A percentile compares a stretch with the other conserved stretches of the same genome.
Conservation (phyloP, 2,888 invertebrate genomes). For the Slavum lentiscoides region DNA sequence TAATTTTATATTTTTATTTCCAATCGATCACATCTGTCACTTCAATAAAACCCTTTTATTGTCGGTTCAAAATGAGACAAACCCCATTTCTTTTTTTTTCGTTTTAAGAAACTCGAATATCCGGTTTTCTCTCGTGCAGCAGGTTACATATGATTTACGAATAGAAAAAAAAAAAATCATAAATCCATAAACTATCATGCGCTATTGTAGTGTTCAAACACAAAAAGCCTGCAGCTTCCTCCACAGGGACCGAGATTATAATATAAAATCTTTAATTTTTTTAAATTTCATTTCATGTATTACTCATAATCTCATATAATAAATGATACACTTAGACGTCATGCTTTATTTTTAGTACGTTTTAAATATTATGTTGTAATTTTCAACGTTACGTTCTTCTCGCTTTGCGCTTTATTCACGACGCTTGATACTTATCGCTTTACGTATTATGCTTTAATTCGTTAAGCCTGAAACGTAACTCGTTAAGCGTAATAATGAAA, state of each 20-base stretch:
- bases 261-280: conserved; percentile 8
- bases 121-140: conserved; percentile 4
- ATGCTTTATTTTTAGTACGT: background rate
- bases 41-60: conserved; percentile 20
- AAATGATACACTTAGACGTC: background rate
- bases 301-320: background rate
- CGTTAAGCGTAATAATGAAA: no score
- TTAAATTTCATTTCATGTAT: background rate
- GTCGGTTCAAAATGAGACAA: background rate
- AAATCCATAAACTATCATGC: conserved; percentile 15
- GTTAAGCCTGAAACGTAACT: no score
- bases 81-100: conserved; percentile 8
- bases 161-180: conserved; percentile 1
- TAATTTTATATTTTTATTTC: conserved; percentile 1
- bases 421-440: no score
- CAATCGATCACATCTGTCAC: conserved; percentile 39
- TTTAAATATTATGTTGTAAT: background rate
- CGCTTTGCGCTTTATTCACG: no score
- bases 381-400: no score
- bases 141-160: background rate
- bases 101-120: conserved; percentile 24
- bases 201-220: background rate
- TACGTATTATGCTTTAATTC: no score
- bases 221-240: background rate
- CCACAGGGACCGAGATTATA: conserved; percentile 15